Evolutionary conservation across 1,140 invertebrate genomes (phyloP), one percentile per base, ranked within the genome.

Genomic region (Heliconius melpomene): DNA sequence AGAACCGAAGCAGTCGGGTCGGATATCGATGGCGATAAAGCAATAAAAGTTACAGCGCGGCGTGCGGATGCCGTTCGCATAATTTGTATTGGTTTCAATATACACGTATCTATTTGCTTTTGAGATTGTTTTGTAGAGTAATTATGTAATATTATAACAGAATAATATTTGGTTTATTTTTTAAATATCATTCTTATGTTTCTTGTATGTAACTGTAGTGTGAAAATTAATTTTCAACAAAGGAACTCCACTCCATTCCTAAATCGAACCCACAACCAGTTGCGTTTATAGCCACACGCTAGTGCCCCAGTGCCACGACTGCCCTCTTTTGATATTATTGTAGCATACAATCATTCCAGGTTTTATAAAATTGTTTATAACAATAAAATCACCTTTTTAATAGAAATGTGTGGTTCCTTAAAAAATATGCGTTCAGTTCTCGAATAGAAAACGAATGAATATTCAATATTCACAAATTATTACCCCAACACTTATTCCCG

Each of bases 391-490:
- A 7, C 6, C 50, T 52, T 18, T 6, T 52, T 60, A 29, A 26
- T 29, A 66, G 0, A 66, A 29, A 66, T 66, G 23, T 66, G 11
- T 26, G 29, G 1, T 66, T 66, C 23, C 9, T 29, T 26, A 16
- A 66, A 46, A 26, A 66, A 6, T 91, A 89, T 91, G 90, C 88
- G 85, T 86, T 82, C 75, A 83, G 84, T 85, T 87, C 85, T 86
- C 90, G 87, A 86, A 86, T 91, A 91, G 88, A 85, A 88, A 91
- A 89, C 86, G 89, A 88, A 89, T 91, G 91, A 92, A 94, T 93
- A 94, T 92, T 90, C 91, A 93, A 93, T 92, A 92, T 93, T 94
- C 89, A 93, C 91, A 94, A 93, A 93, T 92, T 94, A 93, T 92
- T 92, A 91, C 91, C 92, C 90, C 89, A 89, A 91, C 89, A 88